Evolutionary conservation across 2,797 vertebrate species (phyloP), one percentile per base, ranked within the genome.

Genomic region (Antrozous pallidus): DNA sequence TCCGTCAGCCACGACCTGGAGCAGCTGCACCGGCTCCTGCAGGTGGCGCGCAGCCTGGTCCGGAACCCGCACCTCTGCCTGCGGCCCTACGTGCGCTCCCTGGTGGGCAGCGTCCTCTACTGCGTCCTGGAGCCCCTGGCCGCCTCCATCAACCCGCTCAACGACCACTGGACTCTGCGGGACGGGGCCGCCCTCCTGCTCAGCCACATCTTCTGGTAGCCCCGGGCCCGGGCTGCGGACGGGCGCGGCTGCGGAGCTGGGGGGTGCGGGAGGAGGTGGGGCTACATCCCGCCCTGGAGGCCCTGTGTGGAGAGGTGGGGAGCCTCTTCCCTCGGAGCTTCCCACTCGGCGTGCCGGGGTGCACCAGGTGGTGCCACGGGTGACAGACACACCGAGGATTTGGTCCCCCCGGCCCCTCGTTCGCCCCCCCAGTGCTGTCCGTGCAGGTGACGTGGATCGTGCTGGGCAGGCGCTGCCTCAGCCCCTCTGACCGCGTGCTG

Each of bases 91-190:
- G 99, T 99, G 1, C 98, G 99, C 65, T 99, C 99, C 96, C 97
- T 99, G 63, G 98, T 99, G 31, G 98, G 98, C 97, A 99, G 99
- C 0, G 99, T 99, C 96, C 98, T 99, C 98, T 99, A 99, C 98
- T 99, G 99, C 87, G 99, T 99, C 94, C 96, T 99, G 90, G 99
- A 99, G 98, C 99, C 99, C 0, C 98, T 99, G 82, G 99, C 99
- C 0, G 99, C 99, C 82, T 99, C 99, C 97, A 99, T 99, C 96
- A 99, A 99, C 97, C 99, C 99, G 1, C 98, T 99, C 45, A 99
- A 99, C 7, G 99, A 99, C 98, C 99, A 99, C 98, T 99, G 99
- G 99, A 99, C 99, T 6, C 98, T 99, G 28, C 96, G 99, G 0
- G 99, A 99, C 95, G 99, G 99, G 0, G 99, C 99, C 0, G 99